Base-by-base conservation (phyloP, 2,888 invertebrate genomes). In the Trilocha varians region DNA sequence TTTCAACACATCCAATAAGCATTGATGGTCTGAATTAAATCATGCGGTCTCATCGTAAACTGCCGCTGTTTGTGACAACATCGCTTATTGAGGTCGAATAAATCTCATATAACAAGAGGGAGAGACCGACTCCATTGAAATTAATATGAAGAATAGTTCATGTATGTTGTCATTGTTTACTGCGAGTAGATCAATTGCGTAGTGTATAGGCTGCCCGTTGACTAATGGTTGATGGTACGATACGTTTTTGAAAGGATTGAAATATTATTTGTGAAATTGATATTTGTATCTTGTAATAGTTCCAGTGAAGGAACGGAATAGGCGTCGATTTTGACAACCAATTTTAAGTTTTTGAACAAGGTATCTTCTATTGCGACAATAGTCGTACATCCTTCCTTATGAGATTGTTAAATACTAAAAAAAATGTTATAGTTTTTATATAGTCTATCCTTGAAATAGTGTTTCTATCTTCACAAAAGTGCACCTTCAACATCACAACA, bases 11-110 rank as follows among this genome's bases (percentile, higher is more conserved):
- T 45, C 44, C 48, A 53, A 54, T 52, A 45, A 42, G 54, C 57
- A 57, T 56, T 61, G 63, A 67, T 78, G 75, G 77, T 69, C 65
- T 74, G 70, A 77, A 78, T 80, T 73, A 78, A 74, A 79, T 77
- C 70, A 79, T 78, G 68, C 69, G 71, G 70, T 62, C 59, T 60
- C 53, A 62, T 34, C 13, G 32, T 11, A 32, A 15, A 32, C 32
- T 25, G 11, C 14, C 36, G 32, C 16, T 16, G 40, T 38, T 42
- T 38, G 38, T 38, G 34, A 42, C 15, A n/a, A 18, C 34, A 38
- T 37, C 38, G 34, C 34, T 35, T 25, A 33, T 35, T 34, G 42
- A 34, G 3, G 35, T 15, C 35, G 16, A 38, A 42, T 42, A 42
- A 42, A 38, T 42, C 42, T 42, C 25, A 25, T 38, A 32, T 25